Base-by-base conservation (phyloP, 2,888 invertebrate species). In the Dendrolimus houi region DNA sequence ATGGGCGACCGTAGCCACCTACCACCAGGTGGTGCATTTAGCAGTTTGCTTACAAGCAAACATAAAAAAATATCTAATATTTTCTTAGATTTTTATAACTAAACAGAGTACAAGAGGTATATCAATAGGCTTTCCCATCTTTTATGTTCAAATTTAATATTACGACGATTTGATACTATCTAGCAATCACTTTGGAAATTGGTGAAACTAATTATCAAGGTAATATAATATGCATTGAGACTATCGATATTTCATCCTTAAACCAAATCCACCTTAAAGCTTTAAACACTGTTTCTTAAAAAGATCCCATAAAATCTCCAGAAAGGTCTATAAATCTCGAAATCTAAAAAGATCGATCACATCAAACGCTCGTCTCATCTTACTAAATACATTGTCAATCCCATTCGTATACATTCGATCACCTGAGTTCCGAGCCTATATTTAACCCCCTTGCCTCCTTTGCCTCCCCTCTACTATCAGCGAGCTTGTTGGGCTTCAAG, bases 401-500 rank as follows among this genome's bases (percentile, higher is more conserved):
- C 47, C 47, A 47, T 12, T 47, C 47, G 12, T 10, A 47, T 47
- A 47, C 47, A 3, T 47, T 59, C 61, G 62, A 61, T 62, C 64
- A 66, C 66, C 64, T 67, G 62, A 62, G 57, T 58, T 63, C 62
- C 56, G 61, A 56, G 59, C 47, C 47, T 66, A 63, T 63, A 65
- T 62, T 64, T 64, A 63, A 65, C 64, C 66, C 59, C 52, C 40
- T 29, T 29, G 29, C 29, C 29, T 12, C 57, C 54, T 55, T 60
- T 59, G 56, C 58, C 56, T 57, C 55, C 59, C 56, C 55, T 58
- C 62, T 61, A 62, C 62, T 64, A 63, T 63, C 63, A 56, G 41
- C 54, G 59, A 56, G 60, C 63, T 64, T 60, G 63, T 62, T 62
- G 62, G 63, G 62, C 55, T 60, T 58, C 59, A 62, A 65, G 61